A percentile compares a stretch with the other conserved stretches of the same genome.
phyloP scores from a whole-genome alignment of 2,113 vertebrate genomes.

The Callaeas wilsoni region DNA sequence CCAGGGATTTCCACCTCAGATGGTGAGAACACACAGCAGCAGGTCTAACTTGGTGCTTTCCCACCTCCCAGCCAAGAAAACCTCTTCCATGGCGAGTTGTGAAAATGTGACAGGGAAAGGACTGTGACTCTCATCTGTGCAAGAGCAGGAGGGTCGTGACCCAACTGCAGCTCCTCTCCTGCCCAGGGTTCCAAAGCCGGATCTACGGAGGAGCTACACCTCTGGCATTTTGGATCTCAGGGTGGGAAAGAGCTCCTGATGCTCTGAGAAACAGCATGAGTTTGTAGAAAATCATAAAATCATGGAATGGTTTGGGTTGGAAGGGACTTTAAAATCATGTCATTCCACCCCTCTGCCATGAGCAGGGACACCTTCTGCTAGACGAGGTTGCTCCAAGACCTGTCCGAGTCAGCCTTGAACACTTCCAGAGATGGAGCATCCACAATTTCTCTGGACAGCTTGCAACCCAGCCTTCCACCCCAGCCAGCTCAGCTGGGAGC shows the following conservation, averaged over 20 bases:
- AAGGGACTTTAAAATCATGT: background rate
- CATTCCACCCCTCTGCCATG: background rate
- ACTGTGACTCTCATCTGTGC: background rate
- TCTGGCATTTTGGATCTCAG: background rate
- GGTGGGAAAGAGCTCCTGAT: background rate
- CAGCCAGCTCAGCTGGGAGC: background rate
- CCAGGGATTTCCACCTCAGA: background rate
- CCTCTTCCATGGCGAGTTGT: fast-evolving
- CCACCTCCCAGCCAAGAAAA: background rate
- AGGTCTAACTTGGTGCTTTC: background rate
- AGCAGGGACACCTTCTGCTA: background rate
- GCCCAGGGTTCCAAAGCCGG: background rate
- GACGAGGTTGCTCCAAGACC: background rate
- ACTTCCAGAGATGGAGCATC: background rate
- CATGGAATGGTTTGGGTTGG: background rate
- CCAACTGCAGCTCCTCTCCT: background rate
- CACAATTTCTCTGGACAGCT: background rate
- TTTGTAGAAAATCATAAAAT: background rate
- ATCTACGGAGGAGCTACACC: background rate
- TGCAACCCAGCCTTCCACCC: background rate
- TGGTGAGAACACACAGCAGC: background rate
- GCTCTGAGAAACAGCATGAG: background rate
- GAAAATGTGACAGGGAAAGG: background rate
- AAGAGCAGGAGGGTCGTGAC: background rate
- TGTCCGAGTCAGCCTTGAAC: background rate